These are phyloP conservation scores for Cephonodes hylas DNA, from an alignment of 2,888 invertebrate species.

Conservation along the genomic window DNA sequence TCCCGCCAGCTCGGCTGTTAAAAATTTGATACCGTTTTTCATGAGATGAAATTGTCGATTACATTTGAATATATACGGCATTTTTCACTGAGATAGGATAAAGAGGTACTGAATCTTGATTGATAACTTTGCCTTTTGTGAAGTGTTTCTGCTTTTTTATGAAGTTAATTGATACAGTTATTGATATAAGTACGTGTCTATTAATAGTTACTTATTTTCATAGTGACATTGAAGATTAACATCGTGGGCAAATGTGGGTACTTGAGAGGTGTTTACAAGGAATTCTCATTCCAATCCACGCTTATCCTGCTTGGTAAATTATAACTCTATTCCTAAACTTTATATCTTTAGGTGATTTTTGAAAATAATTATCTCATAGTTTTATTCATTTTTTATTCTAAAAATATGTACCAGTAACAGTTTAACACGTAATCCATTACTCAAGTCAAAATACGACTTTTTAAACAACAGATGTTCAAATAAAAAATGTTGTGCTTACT, in stretches of 20 bases:
- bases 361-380: no score
- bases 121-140: not conserved
- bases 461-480: slow-evolving; percentile 12
- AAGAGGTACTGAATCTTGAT: not conserved
- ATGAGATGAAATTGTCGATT: not conserved
- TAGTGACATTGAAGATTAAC: no score
- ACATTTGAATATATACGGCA: slow-evolving; percentile 1
- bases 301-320: no score
- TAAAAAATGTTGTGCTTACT: slow-evolving; percentile 21
- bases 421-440: not conserved
- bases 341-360: no score
- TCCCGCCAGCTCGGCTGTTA: slow-evolving; percentile 38
- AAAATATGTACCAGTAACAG: not conserved
- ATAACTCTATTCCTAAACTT: no score
- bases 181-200: no score
- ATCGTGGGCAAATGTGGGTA: no score
- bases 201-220: no score
- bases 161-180: no score
- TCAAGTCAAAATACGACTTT: slow-evolving; percentile 9
- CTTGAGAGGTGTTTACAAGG: no score
- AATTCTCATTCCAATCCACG: no score
- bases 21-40: slow-evolving; percentile 7
- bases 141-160: no score
- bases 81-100: not conserved
- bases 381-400: not conserved